Base-by-base conservation (phyloP, 2,113 vertebrate species). In the Platysteira castanea region DNA sequence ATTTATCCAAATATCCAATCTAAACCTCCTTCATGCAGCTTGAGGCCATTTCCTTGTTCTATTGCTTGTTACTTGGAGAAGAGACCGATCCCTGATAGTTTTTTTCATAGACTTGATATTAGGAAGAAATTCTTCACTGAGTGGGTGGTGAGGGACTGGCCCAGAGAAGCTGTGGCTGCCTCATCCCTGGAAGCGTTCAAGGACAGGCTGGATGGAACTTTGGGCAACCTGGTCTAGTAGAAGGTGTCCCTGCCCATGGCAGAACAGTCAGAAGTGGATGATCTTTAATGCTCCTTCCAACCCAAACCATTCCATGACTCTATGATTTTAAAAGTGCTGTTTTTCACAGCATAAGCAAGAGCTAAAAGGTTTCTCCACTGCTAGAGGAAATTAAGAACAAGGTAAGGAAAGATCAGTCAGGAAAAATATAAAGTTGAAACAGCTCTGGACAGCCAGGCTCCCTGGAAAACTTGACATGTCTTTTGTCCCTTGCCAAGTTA, bases 81-180 rank as follows among this genome's bases (percentile, higher is more conserved):
- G 30, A 70, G 24, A 54, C 4, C 0, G 0, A 47, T 21, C 19
- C 8, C 59, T 5, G 7, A n/a, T 11, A 54, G 10, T 11, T 54
- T 69, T 57, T 35, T 60, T 13, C 20, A 27, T 7, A 46, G 13
- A 52, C 21, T 16, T 59, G 15, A 26, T 30, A 53, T 30, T 17
- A 53, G 11, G n/a, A n/a, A 52, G 10, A 53, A 67, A 28, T 39
- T 53, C 2, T 41, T 68, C n/a, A 16, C 39, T 75, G 16, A 53
- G 37, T 46, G 13, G 5, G n/a, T 28, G 6, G 33, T 67, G 28
- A 89, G 46, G 27, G 15, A 50, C 37, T 44, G 76, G 14, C 7
- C 13, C 37, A 73, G 33, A 46, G 27, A 65, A 81, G 27, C 13
- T 60, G 35, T 10, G 10, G 30, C 13, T 75, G 87, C 19, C 28